Conservation (phyloP, 2,113 vertebrate genomes). For the Burhinus oedicnemus region DNA sequence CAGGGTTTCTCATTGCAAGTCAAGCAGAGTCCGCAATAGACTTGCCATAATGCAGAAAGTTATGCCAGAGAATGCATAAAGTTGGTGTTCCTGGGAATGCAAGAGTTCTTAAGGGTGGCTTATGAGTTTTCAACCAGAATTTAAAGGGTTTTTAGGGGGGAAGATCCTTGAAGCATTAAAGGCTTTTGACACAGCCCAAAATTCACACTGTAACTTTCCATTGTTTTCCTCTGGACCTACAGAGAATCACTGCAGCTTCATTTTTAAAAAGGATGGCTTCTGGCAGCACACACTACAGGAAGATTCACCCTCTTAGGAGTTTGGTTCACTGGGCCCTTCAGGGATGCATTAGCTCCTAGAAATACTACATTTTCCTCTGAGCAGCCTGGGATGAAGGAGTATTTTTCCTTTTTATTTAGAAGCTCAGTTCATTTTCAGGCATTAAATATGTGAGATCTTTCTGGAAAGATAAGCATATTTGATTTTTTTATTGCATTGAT, state of each 20-base stretch:
- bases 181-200: neutral
- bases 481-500: neutral
- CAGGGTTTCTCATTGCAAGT: neutral
- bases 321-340: neutral
- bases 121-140: neutral
- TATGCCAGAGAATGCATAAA: neutral
- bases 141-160: neutral
- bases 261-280: constrained; percentile 15
- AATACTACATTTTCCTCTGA: neutral
- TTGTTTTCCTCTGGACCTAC: neutral
- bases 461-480: neutral
- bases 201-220: neutral
- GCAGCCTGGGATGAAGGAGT: neutral
- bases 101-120: neutral
- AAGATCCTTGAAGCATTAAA: neutral
- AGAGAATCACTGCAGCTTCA: neutral
- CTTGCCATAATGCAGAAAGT: neutral
- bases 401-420: constrained; percentile 1
- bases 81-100: neutral
- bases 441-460: neutral
- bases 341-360: neutral
- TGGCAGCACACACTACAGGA: neutral
- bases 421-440: neutral
- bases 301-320: neutral
- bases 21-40: neutral